These are phyloP conservation scores for Cavia aperea DNA, from an alignment of 2,113 vertebrate species.

Conservation along the genomic window DNA sequence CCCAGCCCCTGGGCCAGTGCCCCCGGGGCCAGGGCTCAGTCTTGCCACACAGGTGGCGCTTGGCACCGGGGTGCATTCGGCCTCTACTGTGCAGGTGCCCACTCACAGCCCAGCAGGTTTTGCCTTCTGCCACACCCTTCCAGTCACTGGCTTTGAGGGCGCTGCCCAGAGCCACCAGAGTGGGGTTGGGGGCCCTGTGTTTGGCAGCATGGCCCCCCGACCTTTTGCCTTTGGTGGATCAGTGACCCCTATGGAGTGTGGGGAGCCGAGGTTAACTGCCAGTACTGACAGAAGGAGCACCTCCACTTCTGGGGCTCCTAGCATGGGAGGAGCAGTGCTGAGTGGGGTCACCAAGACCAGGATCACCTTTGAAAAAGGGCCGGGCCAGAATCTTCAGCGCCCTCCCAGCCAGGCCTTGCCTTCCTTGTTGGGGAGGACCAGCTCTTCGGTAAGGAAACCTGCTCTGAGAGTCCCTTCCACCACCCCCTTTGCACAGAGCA, in stretches of 20 bases:
- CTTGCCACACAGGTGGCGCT: conserved; percentile 68
- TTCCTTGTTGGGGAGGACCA: conserved; percentile 61
- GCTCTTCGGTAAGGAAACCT: conserved; percentile 75
- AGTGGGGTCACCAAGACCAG: neutral
- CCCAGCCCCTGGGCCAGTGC: accelerated
- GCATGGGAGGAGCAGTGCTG: conserved; percentile 63
- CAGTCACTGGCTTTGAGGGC: conserved; percentile 58
- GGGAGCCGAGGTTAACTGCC: conserved; percentile 29
- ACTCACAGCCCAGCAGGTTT: neutral
- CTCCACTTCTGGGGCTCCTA: conserved; percentile 56
- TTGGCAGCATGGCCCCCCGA: conserved; percentile 71
- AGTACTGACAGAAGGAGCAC: neutral
- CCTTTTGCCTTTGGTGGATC: conserved; percentile 81
- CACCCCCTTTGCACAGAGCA: conserved; percentile 80
- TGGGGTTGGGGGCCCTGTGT: neutral
- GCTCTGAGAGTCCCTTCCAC: conserved; percentile 77
- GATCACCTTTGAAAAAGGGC: conserved; percentile 73
- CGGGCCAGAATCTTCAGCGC: conserved; percentile 40
- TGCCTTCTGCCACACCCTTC: conserved; percentile 41
- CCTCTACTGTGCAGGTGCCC: conserved; percentile 48
- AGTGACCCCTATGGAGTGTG: conserved; percentile 55
- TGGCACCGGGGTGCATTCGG: conserved; percentile 43
- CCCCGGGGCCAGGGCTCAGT: conserved; percentile 68
- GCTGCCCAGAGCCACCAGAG: conserved; percentile 70
- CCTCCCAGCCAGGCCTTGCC: conserved; percentile 67